Base-by-base conservation (phyloP, 1,140 invertebrate genomes). In the Lordiphosa mommai region DNA sequence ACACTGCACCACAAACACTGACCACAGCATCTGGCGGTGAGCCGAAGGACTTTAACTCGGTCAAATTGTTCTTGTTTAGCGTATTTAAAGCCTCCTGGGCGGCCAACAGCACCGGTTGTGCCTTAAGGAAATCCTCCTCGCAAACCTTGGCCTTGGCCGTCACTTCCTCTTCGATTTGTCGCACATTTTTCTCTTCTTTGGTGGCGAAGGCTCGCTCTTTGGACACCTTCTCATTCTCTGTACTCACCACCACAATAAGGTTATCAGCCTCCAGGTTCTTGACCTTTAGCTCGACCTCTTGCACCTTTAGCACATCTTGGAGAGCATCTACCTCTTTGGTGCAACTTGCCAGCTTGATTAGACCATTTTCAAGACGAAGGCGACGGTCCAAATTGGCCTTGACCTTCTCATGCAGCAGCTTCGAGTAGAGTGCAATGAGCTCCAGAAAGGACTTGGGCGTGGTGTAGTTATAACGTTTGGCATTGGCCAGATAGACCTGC, bases 401-500 rank as follows among this genome's bases (percentile, higher is more conserved):
- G 1, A 93, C 94, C 88, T 97, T 97, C 43, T 93, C 93, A 5
- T 90, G 91, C 29, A 99, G 89, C 5, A 98, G 89, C 85, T 96
- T 97, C 1, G 92, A 91, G 80, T 98, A 99, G 1, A 98, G 90
- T 32, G 93, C 92, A 51, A 99, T 98, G 85, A 97, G 95, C 86
- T 98, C 97, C n/a, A 99, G 88, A 89, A 98, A 99, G 2, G 95
- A 96, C 89, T 98, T 99, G 0, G 97, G 97, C 1, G 97, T 99
- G 0, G 97, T 98, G 80, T 98, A 98, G 88, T 98, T 98, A 89
- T 97, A 97, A n/a, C 97, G 91, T 16, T 93, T 93, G 69, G 98
- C 97, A 88, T 97, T 97, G 65, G 91, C 89, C 29, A 96, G 91
- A 89, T 97, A 98, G 3, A 92, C 70, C 74, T 93, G 88, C 59